Base-by-base conservation (phyloP, 2,888 invertebrate genomes). In the Strigamia crassipes region DNA sequence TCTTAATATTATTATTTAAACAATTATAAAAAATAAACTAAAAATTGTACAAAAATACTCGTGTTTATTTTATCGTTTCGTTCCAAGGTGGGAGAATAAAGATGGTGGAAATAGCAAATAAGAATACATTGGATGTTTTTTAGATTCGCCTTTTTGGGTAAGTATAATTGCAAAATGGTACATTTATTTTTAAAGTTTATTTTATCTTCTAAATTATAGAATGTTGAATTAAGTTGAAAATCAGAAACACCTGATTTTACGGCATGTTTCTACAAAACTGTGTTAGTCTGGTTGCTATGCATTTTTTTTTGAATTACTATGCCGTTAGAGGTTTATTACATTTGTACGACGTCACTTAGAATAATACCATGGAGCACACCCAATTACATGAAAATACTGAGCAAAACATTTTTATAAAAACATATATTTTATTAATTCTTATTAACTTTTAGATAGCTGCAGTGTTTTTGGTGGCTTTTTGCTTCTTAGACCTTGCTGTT, bases 181-280 rank as follows among this genome's bases (percentile, higher is more conserved):
- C 21, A 66, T 23, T 66, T 66, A 23, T 21, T 66, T 66, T 66
- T 5, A 46, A 5, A n/a, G 12, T 46, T 46, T 10, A 46, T n/a
- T n/a, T 1, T 21, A 18, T 9, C 18, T n/a, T 56, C 4, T 18
- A n/a, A 27, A 10, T 31, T 0, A 6, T n/a, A 73, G 73, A 31
- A 73, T 12, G 10, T 12, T 10, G 73, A 73, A 73, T 73, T 73
- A 31, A 73, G 27, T 31, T 73, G 73, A 31, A 27, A 23, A 27
- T 73, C 73, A 27, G 73, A 73, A 13, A 31, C 73, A 10, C 73
- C 73, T 73, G 73, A 73, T 31, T 73, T 73, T n/a, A 73, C 73
- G 13, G 73, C 31, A 73, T 73, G 73, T 73, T 73, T 73, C 27
- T 31, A 73, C 73, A 73, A 73, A 73, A 73, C 73, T 9, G 73